Evolutionary conservation across 2,888 invertebrate species (phyloP).

Genomic region (Philaethria dido): DNA sequence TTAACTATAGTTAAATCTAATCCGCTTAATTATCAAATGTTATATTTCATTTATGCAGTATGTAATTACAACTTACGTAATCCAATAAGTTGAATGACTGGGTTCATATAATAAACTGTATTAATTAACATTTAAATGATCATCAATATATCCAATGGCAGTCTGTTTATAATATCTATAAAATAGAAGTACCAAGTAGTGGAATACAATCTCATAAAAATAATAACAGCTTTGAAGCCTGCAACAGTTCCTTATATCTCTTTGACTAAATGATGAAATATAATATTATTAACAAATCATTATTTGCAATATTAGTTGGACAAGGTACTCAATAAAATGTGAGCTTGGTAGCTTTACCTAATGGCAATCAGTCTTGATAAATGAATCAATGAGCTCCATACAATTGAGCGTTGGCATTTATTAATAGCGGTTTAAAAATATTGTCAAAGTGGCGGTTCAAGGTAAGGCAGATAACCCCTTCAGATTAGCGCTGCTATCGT

Average conservation of each 20-base stretch:
- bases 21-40: no score
- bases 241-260: slow-evolving; percentile 25
- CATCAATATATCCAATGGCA: slow-evolving; percentile 23
- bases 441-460: slow-evolving; percentile 70
- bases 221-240: background rate
- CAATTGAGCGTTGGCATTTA: slow-evolving; percentile 64
- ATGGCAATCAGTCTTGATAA: slow-evolving; percentile 41
- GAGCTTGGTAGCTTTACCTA: slow-evolving; percentile 31
- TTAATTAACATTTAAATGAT: slow-evolving; percentile 15
- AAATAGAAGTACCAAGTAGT: slow-evolving; percentile 9
- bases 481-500: slow-evolving; percentile 71
- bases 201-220: no score
- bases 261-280: slow-evolving; percentile 25
- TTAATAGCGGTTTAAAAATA: slow-evolving; percentile 63
- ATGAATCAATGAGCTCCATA: slow-evolving; percentile 57
- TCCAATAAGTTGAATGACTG: background rate
- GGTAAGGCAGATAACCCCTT: slow-evolving; percentile 76
- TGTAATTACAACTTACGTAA: background rate
- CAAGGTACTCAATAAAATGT: slow-evolving; percentile 25
- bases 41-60: background rate
- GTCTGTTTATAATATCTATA: slow-evolving; percentile 23
- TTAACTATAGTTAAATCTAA: no score
- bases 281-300: slow-evolving; percentile 13
- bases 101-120: background rate
- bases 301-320: slow-evolving; percentile 24